Evolutionary conservation across 2,113 vertebrate species (phyloP).

Genomic region (Empidonax traillii): DNA sequence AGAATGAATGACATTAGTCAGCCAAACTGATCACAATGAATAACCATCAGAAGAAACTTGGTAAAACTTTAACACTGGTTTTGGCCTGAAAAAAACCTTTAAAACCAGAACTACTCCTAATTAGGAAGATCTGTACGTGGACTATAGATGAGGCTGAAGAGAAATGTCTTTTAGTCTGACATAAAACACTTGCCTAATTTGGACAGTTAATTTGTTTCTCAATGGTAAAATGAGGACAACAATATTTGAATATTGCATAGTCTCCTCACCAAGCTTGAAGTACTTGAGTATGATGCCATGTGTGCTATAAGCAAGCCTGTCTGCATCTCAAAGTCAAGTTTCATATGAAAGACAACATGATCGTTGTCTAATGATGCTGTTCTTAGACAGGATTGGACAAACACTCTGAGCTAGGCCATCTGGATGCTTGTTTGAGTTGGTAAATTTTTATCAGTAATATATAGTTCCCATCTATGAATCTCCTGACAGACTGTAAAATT

Average conservation of each 20-base stretch:
- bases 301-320: not conserved
- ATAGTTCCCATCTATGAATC: not conserved
- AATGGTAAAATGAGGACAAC: not conserved
- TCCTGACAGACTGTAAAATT: not conserved
- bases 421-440: not conserved
- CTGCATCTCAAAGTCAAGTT: not conserved
- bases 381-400: not conserved
- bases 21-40: not conserved
- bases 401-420: not conserved
- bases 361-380: not conserved
- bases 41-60: not conserved
- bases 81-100: not conserved
- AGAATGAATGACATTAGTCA: not conserved
- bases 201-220: not conserved
- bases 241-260: not conserved
- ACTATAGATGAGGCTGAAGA: not conserved
- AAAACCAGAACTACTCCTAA: not conserved
- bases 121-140: not conserved
- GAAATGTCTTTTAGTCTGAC: not conserved
- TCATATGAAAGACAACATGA: not conserved
- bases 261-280: not conserved
- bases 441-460: not conserved
- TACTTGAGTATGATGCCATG: fast-evolving
- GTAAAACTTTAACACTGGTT: not conserved
- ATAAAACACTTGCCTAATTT: not conserved